A percentile compares a stretch with the other conserved stretches of the same genome.
These are phyloP conservation scores for Carcina quercana DNA, from an alignment of 2,888 invertebrate species.

Conservation along the genomic window DNA sequence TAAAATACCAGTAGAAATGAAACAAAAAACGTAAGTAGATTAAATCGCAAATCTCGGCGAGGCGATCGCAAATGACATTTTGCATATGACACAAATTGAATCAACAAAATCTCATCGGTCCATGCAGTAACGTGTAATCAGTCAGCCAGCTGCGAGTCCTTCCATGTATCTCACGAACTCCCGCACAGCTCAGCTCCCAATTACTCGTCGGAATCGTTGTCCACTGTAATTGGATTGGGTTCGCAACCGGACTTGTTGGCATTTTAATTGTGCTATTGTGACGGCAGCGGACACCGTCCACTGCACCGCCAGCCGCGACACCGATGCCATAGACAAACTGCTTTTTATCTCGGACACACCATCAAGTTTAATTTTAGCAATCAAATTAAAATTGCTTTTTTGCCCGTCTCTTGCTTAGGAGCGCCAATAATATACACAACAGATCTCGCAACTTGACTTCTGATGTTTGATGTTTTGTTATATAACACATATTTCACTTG, in stretches of 20 bases:
- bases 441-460: no score
- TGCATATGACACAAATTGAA: no score
- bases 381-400: neutral
- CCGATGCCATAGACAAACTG: constrained; percentile 52
- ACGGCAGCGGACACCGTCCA: constrained; percentile 57
- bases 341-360: constrained; percentile 43
- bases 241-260: constrained; percentile 72
- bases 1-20: no score
- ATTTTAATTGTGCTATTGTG: constrained; percentile 75
- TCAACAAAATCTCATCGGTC: neutral
- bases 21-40: no score
- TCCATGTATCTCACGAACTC: constrained; percentile 51
- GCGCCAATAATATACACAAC: no score
- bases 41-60: no score
- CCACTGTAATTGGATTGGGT: constrained; percentile 72
- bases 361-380: neutral
- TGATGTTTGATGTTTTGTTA: no score
- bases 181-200: constrained; percentile 59
- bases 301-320: constrained; percentile 46
- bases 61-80: no score
- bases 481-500: no score
- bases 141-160: constrained; percentile 36
- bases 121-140: constrained; percentile 4
- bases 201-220: constrained; percentile 72
- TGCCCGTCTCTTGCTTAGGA: no score